Evolutionary conservation across 2,113 vertebrate species (phyloP).

Genomic region (Apistogramma diplotaenia): DNA sequence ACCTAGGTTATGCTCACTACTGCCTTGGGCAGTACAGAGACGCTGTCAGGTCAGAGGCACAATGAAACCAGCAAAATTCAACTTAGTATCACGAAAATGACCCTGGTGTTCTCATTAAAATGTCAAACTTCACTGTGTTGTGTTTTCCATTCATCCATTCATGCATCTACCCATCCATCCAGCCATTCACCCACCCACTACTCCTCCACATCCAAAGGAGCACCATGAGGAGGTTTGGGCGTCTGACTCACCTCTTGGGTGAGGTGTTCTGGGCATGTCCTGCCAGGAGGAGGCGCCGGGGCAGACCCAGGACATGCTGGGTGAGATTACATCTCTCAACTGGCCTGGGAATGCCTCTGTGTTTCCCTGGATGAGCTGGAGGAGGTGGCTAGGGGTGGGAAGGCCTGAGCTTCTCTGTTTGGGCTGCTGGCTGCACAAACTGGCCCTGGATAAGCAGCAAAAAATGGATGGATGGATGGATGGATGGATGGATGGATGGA

Average conservation of each 20-base stretch:
- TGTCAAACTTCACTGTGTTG: background rate
- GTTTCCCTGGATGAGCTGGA: background rate
- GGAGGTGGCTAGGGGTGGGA: background rate
- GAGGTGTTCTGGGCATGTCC: background rate
- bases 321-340: background rate
- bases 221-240: background rate
- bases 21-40: slow-evolving; percentile 92
- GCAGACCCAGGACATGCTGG: background rate
- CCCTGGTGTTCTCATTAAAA: background rate
- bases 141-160: background rate
- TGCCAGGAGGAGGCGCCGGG: background rate
- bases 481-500: background rate
- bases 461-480: background rate
- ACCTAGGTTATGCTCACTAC: slow-evolving; percentile 93
- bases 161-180: background rate
- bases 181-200: background rate
- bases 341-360: background rate
- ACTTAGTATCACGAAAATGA: background rate
- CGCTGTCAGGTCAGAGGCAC: slow-evolving; percentile 79
- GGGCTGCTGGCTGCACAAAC: background rate
- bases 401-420: background rate
- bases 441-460: background rate
- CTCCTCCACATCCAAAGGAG: background rate
- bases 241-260: background rate
- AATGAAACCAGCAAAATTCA: background rate